Percentiles rank a stretch among this genome's conserved stretches.
These are phyloP conservation scores for Planiliza haematocheilus DNA, from an alignment of 2,113 vertebrate species.

Conservation along the genomic window DNA sequence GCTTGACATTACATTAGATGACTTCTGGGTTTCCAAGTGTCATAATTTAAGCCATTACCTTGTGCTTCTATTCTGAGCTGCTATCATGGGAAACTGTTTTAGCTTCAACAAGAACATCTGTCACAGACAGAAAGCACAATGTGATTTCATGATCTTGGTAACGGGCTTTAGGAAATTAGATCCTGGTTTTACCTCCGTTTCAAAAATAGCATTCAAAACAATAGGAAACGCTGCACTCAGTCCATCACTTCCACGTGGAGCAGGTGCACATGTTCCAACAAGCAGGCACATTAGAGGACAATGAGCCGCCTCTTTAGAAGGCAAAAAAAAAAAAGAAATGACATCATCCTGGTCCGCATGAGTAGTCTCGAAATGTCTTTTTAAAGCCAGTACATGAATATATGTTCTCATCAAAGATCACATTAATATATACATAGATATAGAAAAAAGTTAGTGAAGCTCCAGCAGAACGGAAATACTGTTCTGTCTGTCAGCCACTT, in stretches of 20 bases:
- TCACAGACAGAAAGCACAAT: background rate
- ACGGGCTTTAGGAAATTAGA: too few relatives aligned
- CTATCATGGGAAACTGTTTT: constrained; percentile 9
- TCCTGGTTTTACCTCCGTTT: background rate
- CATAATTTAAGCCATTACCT: constrained; percentile 24
- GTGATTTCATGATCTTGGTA: background rate
- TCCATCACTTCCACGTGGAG: background rate
- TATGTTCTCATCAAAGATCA: too few relatives aligned
- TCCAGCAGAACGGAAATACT: background rate
- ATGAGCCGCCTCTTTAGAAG: background rate
- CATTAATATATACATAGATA: too few relatives aligned
- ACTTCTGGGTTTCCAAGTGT: constrained; percentile 19
- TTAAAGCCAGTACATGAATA: too few relatives aligned
- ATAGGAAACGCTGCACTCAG: background rate
- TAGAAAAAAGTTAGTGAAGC: background rate
- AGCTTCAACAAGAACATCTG: constrained; percentile 2
- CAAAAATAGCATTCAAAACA: background rate
- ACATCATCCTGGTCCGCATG: background rate
- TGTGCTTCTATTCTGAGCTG: constrained; percentile 4
- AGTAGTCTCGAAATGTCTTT: background rate
- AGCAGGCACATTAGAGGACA: background rate
- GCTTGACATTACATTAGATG: constrained; percentile 1
- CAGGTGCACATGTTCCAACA: background rate
- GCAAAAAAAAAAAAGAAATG: background rate
- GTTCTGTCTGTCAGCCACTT: background rate